Conservation (phyloP, 2,888 invertebrate species). For the Thelaira solivaga region DNA sequence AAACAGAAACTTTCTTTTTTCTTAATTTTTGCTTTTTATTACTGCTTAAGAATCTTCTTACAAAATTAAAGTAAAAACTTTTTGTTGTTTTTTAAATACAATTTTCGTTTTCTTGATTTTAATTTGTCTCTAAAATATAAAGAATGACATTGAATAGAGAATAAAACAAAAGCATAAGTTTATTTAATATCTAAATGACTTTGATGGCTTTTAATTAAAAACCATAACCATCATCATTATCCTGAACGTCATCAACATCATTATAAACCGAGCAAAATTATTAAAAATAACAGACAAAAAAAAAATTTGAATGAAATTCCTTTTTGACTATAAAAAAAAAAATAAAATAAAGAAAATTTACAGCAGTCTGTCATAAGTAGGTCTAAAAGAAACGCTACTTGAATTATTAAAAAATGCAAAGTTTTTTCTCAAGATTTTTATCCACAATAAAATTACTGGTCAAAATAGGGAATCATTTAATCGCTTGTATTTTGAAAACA, state of each 20-base stretch:
- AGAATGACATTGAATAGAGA: conserved; percentile 38
- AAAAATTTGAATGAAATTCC: background rate
- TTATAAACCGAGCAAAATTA: too few relatives aligned
- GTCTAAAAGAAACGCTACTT: too few relatives aligned
- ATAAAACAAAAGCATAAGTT: conserved; percentile 16
- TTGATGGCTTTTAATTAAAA: conserved; percentile 70
- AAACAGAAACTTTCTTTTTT: too few relatives aligned
- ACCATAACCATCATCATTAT: conserved; percentile 66
- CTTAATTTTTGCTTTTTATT: too few relatives aligned
- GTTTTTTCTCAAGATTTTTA: too few relatives aligned
- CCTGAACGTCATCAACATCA: conserved; percentile 30
- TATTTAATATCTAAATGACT: conserved; percentile 12
- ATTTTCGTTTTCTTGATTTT: background rate
- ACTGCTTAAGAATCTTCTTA: conserved; percentile 9
- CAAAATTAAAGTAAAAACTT: conserved; percentile 1
- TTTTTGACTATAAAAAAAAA: background rate
- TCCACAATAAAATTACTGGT: too few relatives aligned
- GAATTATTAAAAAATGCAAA: too few relatives aligned
- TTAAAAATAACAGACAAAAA: conserved; percentile 18
- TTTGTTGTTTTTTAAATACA: background rate
- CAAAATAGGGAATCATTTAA: too few relatives aligned
- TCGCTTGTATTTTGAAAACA: too few relatives aligned
- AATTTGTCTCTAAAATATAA: conserved; percentile 22
- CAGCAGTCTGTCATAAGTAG: too few relatives aligned
- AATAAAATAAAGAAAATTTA: too few relatives aligned